Percentiles rank a stretch among this genome's conserved stretches.
Conservation (phyloP, 1,140 invertebrate species). For the Nasonia giraulti region DNA sequence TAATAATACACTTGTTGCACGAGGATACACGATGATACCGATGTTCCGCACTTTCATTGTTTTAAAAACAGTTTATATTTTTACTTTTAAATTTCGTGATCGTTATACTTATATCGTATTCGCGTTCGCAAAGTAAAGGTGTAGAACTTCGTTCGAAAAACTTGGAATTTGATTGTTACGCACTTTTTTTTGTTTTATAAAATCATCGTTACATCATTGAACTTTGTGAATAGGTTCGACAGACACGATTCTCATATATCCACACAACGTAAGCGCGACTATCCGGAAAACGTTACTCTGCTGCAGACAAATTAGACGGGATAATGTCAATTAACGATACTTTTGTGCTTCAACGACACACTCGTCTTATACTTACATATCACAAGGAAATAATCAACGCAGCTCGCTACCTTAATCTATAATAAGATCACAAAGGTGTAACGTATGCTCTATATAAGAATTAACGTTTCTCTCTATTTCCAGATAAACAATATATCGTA, state of each 20-base stretch:
- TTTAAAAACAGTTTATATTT: background rate
- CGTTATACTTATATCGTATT: background rate
- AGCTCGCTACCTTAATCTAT: background rate
- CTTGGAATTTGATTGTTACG: background rate
- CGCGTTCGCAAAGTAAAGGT: background rate
- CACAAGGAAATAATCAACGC: background rate
- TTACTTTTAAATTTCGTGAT: background rate
- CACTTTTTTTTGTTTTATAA: background rate
- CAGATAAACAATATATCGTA: no score
- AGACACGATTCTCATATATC: background rate
- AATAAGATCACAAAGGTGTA: background rate
- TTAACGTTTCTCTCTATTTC: background rate
- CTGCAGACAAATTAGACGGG: no score
- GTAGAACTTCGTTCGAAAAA: background rate
- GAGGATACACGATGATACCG: slow-evolving; percentile 1
- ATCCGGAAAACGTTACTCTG: background rate
- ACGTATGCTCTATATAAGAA: background rate
- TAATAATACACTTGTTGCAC: slow-evolving; percentile 13
- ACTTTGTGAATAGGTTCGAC: background rate
- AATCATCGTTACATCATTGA: background rate
- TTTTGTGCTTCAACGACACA: no score
- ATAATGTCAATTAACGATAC: no score
- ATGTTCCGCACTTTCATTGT: background rate
- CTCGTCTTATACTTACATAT: background rate
- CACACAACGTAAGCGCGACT: no score